Percentiles rank a stretch among this genome's conserved stretches.
These are phyloP conservation scores for Piscicola geometra DNA, from an alignment of 2,888 invertebrate genomes.

Conservation along the genomic window DNA sequence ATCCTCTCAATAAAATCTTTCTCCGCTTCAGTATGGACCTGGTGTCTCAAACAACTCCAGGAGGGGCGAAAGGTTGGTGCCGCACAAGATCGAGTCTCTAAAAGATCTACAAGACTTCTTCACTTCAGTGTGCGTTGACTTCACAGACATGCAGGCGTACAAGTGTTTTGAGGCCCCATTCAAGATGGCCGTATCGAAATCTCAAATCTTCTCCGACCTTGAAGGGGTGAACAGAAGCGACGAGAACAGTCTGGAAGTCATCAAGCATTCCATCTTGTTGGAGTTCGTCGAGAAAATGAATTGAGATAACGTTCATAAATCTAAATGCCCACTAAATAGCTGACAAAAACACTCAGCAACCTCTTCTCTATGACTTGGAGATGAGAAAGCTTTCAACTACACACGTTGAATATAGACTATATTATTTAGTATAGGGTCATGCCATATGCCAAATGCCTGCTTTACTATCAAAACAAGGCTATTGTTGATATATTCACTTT, in stretches of 20 bases:
- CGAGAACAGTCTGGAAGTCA: neutral
- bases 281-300: conserved; percentile 9
- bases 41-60: neutral
- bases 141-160: neutral
- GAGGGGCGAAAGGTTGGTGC: neutral
- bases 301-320: no score
- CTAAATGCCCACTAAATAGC: no score
- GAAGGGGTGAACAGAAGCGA: neutral
- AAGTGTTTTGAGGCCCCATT: no score
- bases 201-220: conserved; percentile 2
- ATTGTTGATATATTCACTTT: no score
- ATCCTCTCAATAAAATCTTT: no score
- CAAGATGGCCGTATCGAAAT: neutral
- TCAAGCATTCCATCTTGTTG: neutral
- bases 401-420: no score
- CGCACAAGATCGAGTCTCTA: neutral
- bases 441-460: no score
- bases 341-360: no score
- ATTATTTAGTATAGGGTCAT: no score
- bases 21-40: conserved; percentile 36
- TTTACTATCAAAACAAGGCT: no score
- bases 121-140: neutral
- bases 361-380: no score
- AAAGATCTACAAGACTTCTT: conserved; percentile 2
- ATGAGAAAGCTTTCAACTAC: no score